phyloP scores from a whole-genome alignment of 2,797 vertebrate species.

The Ammospiza maritima region DNA sequence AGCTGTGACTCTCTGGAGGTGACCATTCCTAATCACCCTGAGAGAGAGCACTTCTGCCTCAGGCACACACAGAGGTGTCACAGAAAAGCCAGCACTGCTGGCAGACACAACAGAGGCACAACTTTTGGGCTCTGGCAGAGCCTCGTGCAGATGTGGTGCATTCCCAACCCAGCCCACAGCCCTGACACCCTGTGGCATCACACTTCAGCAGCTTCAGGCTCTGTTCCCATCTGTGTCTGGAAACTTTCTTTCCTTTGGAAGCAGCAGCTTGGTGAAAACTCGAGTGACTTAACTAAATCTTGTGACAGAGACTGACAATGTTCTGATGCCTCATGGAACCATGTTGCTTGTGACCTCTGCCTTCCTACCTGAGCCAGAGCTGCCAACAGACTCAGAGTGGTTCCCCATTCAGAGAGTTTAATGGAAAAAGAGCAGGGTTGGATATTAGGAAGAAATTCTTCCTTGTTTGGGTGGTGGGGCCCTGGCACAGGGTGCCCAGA shows the following conservation, averaged over 20 bases:
- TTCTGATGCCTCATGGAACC: not conserved
- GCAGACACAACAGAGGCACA: not conserved
- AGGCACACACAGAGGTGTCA: not conserved
- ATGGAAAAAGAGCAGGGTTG: not conserved
- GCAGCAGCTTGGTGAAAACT: not conserved
- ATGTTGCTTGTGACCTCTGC: not conserved
- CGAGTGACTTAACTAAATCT: not conserved
- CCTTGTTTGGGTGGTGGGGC: not conserved
- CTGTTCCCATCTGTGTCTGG: not conserved
- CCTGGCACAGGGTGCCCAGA: not conserved
- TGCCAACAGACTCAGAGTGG: not conserved
- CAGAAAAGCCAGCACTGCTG: not conserved
- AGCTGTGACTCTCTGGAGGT: not conserved
- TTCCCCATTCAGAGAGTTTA: not conserved
- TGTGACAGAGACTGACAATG: not conserved
- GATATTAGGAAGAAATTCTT: not conserved
- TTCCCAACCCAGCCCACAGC: not conserved
- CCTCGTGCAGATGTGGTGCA: fast-evolving
- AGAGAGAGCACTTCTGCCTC: not conserved
- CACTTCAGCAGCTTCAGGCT: not conserved
- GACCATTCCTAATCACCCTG: not conserved
- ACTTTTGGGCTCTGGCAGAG: not conserved
- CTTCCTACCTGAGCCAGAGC: not conserved
- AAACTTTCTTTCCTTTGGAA: not conserved
- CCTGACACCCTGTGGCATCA: not conserved